Evolutionary conservation across 2,888 invertebrate genomes (phyloP).

Genomic region (Acheta domesticus): DNA sequence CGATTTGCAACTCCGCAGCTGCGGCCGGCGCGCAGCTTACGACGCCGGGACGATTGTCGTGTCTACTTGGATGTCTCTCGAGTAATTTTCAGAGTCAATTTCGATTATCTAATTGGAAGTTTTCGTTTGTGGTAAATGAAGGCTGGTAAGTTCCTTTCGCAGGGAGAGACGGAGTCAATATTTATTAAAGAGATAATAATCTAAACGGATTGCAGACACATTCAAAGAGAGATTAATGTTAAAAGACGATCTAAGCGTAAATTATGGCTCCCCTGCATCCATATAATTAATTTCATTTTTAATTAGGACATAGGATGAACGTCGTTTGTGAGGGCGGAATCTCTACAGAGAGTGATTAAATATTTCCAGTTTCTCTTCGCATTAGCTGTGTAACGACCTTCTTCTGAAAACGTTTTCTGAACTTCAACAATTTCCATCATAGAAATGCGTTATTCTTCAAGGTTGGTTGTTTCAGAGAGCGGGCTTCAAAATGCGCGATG

Average conservation of each 20-base stretch:
- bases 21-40: background rate
- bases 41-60: background rate
- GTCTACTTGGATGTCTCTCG: background rate
- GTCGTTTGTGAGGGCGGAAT: no score
- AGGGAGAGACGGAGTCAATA: background rate
- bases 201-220: conserved; percentile 9
- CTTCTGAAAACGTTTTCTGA: no score
- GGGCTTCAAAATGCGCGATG: no score
- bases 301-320: background rate
- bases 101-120: conserved; percentile 18
- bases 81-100: background rate
- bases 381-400: no score
- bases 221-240: background rate
- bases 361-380: no score
- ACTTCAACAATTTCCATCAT: no score
- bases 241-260: background rate
- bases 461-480: no score
- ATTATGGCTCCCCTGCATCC: no score
- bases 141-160: background rate
- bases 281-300: background rate
- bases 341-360: no score
- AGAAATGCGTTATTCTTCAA: no score
- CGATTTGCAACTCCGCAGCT: background rate
- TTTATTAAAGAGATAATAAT: conserved; percentile 8
- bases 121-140: background rate